These are phyloP conservation scores for Fundulus diaphanus DNA, from an alignment of 2,797 vertebrate genomes.

Conservation along the genomic window DNA sequence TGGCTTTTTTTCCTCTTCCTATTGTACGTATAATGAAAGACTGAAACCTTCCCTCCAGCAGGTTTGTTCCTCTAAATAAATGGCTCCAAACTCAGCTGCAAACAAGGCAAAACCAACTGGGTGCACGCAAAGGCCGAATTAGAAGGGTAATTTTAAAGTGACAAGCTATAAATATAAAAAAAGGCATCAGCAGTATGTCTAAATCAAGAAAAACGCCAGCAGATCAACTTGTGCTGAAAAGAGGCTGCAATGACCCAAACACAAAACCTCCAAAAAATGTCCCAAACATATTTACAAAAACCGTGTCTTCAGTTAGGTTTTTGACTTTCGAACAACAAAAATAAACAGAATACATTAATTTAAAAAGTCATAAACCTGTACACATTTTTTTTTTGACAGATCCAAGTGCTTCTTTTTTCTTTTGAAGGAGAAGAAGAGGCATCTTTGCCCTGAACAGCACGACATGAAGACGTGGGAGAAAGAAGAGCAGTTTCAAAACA, in stretches of 20 bases:
- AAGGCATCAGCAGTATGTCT: slow-evolving; percentile 19
- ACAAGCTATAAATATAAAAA: slow-evolving; percentile 8
- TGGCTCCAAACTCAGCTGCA: slow-evolving; percentile 15
- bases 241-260: slow-evolving; percentile 29
- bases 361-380: slow-evolving; percentile 63
- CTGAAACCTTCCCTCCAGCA: slow-evolving; percentile 40
- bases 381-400: slow-evolving; percentile 36
- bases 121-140: background rate
- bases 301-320: slow-evolving; percentile 26
- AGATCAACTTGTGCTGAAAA: slow-evolving; percentile 20
- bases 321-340: slow-evolving; percentile 48
- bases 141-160: slow-evolving; percentile 28
- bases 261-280: no score
- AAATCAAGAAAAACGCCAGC: background rate
- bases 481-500: background rate
- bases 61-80: slow-evolving; percentile 34
- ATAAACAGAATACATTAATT: slow-evolving; percentile 56
- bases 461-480: slow-evolving; percentile 25
- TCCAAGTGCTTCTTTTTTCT: slow-evolving; percentile 48
- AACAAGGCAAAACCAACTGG: slow-evolving; percentile 5
- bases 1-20: slow-evolving; percentile 38
- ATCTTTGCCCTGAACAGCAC: slow-evolving; percentile 58
- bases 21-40: slow-evolving; percentile 35
- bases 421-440: slow-evolving; percentile 53
- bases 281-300: slow-evolving; percentile 44